Evolutionary conservation across 2,888 invertebrate genomes (phyloP), one percentile per base, ranked within the genome.

Genomic region (Crocallis elinguaria): DNA sequence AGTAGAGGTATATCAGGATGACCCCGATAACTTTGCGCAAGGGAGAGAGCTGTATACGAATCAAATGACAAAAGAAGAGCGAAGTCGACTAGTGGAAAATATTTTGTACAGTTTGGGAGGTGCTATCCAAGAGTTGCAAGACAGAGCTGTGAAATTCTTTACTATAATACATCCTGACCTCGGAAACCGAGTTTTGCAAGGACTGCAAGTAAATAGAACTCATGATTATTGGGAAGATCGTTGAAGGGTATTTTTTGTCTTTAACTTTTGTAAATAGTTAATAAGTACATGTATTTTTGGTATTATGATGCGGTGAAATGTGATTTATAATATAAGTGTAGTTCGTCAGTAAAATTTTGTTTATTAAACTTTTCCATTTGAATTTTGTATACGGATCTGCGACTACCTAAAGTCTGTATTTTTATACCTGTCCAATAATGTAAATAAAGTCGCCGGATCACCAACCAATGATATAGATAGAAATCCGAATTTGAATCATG

Each of bases 21-120:
- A 97, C 69, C 65, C 96, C 1, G 97, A 98, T 77, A 98, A 99
- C 82, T 98, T 94, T 80, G 93, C 94, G 1, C 99, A 99, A 88
- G 94, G 95, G 0, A 93, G 93, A 8, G 88, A 92, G 12, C 95
- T 98, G 86, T 99, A 96, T 93, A 92, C 92, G 49, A 93, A 96
- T 70, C 96, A 79, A 53, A 75, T 98, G 77, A 94, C 94, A 35
- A 93, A 93, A n/a, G 95, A 93, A 0, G 96, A 95, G 60, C 93
- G 94, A 43, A 88, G 93, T 33, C 93, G 97, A 45, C 84, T 99
- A 46, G 94, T 96, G 0, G 87, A 94, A 37, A 99, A 99, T 81
- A 93, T 99, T 60, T 94, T 95, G 1, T 94, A 91, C 3, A 95
- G 95, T 79, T 82, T 98, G 56, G 93, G 93, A 55, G 88, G 93